Conservation (phyloP, 2,113 vertebrate genomes). For the Hystrix cristata region DNA sequence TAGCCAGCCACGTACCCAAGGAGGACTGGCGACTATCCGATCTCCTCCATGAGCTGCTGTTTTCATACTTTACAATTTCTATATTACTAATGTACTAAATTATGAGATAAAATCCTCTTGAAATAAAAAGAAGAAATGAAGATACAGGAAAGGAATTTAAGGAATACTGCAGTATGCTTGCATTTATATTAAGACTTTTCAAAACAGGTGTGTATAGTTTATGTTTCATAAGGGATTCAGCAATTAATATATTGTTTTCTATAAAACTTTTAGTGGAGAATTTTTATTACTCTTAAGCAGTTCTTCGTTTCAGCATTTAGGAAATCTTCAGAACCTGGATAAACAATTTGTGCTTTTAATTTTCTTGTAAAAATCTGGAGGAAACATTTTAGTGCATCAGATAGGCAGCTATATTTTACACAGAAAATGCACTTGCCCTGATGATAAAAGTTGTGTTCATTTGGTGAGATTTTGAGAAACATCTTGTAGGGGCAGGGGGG, state of each 20-base stretch:
- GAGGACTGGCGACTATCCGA: background rate
- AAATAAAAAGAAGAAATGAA: constrained; percentile 10
- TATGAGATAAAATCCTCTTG: constrained; percentile 7
- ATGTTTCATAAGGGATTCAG: background rate
- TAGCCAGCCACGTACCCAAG: background rate
- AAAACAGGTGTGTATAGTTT: background rate
- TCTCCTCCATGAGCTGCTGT: background rate
- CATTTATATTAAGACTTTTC: background rate
- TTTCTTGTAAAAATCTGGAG: constrained; percentile 27
- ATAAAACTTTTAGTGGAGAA: background rate
- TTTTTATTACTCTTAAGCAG: constrained; percentile 40
- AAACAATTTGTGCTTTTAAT: constrained; percentile 42
- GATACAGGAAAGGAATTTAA: constrained; percentile 8
- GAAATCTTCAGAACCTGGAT: background rate
- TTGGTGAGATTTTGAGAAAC: constrained; percentile 34
- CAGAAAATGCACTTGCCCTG: constrained; percentile 34
- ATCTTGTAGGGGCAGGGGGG: too few relatives aligned
- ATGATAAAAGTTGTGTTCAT: background rate
- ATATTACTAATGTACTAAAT: background rate
- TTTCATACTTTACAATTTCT: background rate
- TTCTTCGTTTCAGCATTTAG: background rate
- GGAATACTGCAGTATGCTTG: background rate
- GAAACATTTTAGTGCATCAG: background rate
- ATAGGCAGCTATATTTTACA: background rate
- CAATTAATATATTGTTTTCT: background rate